Conservation (phyloP, 2,888 invertebrate genomes). For the Chymomyza procnemis region DNA sequence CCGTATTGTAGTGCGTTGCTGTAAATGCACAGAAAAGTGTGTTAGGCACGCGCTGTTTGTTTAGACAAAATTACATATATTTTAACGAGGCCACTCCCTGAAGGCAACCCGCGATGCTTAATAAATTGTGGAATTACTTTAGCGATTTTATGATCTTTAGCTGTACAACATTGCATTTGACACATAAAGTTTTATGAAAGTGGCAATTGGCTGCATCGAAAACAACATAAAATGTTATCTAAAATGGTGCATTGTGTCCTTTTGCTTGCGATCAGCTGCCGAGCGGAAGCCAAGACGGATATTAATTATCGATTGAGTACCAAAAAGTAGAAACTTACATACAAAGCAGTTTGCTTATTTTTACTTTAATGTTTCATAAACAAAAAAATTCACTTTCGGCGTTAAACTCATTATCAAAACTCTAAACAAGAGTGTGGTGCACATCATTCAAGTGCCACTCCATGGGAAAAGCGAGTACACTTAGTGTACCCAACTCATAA, state of each 20-base stretch:
- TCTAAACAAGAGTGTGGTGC: background rate
- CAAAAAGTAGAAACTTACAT: background rate
- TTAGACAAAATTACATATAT: background rate
- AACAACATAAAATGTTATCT: background rate
- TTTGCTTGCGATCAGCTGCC: background rate
- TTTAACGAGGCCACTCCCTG: background rate
- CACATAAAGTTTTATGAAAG: background rate
- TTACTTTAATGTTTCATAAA: background rate
- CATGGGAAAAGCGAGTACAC: background rate
- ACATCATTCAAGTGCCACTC: slow-evolving; percentile 4
- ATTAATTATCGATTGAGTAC: background rate
- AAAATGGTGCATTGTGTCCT: background rate
- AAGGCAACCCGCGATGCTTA: background rate
- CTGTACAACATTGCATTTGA: background rate
- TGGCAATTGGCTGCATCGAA: background rate
- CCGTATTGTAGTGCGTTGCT: slow-evolving; percentile 45
- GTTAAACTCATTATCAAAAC: background rate
- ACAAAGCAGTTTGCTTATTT: background rate
- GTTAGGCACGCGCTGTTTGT: background rate
- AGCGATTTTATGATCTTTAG: background rate
- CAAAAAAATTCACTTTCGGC: background rate
- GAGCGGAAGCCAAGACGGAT: background rate
- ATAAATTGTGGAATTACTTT: background rate
- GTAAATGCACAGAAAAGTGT: slow-evolving; percentile 42
- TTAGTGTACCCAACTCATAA: slow-evolving; percentile 14